These are phyloP conservation scores for Eupithecia subumbrata DNA, from an alignment of 2,888 invertebrate genomes.

Conservation along the genomic window DNA sequence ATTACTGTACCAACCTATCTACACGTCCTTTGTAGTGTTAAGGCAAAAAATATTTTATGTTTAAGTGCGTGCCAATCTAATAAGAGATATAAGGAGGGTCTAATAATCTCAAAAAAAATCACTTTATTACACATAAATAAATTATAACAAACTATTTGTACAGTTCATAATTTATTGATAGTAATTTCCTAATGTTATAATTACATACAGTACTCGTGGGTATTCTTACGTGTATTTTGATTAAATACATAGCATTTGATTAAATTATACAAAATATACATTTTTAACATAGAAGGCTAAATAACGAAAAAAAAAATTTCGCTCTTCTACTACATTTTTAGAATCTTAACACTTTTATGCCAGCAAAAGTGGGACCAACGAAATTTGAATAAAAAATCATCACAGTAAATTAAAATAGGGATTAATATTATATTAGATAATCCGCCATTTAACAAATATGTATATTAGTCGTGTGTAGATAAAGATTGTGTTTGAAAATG, in stretches of 20 bases:
- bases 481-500: neutral
- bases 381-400: neutral
- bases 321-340: neutral
- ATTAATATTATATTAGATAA: neutral
- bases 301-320: neutral
- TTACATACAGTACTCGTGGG: neutral
- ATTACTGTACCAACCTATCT: too few relatives aligned
- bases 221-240: neutral
- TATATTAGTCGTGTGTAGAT: neutral
- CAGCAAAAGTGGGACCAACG: neutral
- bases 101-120: too few relatives aligned
- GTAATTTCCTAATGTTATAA: neutral
- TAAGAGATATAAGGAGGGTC: neutral
- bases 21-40: too few relatives aligned
- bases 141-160: neutral
- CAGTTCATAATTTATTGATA: neutral
- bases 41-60: too few relatives aligned
- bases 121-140: neutral
- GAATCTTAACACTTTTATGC: neutral
- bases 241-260: neutral
- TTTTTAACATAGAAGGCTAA: neutral
- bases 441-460: neutral
- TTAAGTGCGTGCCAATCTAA: neutral
- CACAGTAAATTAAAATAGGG: neutral
- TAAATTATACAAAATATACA: conserved; percentile 1